Evolutionary conservation across 2,888 invertebrate species (phyloP), one percentile per base, ranked within the genome.

Genomic region (Meiosimyza decipiens): DNA sequence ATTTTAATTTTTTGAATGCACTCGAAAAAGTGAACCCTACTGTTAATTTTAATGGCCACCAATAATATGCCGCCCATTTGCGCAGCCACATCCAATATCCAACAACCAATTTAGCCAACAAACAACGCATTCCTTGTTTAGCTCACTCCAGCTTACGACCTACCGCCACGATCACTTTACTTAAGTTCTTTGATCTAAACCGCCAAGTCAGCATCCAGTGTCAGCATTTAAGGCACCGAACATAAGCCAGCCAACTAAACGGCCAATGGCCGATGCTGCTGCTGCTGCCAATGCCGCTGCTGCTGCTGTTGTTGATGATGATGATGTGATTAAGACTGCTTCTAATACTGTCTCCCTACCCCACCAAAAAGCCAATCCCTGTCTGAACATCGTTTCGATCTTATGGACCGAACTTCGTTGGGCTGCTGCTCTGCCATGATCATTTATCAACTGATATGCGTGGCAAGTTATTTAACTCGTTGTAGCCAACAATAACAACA

Each of bases 181-280:
- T 68, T 65, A 71, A 73, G 71, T 71, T 72, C 71, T 79, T 79
- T 79, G 79, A 79, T 76, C 75, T 77, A 73, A 71, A 71, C 79
- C 79, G 79, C 77, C 74, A 76, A 40, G 40, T 40, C 9, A 40
- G 40, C 40, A 40, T 40, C 40, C 40, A 40, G 40, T 40, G 40
- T 40, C 40, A 40, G 40, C 40, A 40, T 6, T 40, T 40, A 40
- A 40, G n/a, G 51, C 59, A 12, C 49, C 50, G 66, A 69, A 52
- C 33, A 40, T 40, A 40, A 40, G 40, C 9, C 40, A 40, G 40
- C 28, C 40, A 28, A 50, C 15, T 33, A 62, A 51, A 40, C 51
- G 62, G 60, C 69, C 69, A 69, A 69, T 69, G 69, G 69, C 69
- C 33, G 62, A 4, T 40, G 69, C 16, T 51, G 62, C 40, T 40